Percentiles rank a stretch among this genome's conserved stretches.
Evolutionary conservation across 2,888 invertebrate genomes (phyloP).

Genomic region (Pammene aurita): DNA sequence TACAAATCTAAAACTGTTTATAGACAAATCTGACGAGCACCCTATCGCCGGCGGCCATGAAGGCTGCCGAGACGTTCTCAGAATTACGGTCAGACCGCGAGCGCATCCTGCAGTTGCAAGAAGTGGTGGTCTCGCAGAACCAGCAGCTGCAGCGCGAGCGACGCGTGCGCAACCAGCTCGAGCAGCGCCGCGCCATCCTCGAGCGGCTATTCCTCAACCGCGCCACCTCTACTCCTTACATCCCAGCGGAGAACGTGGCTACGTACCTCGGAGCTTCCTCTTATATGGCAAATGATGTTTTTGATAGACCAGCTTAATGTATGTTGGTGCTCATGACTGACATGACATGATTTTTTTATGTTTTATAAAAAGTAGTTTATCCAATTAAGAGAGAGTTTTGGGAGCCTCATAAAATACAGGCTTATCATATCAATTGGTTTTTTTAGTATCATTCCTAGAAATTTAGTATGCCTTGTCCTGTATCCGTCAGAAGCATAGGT

Average conservation of each 20-base stretch:
- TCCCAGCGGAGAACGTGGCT: neutral
- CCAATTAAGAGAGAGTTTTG: too few relatives aligned
- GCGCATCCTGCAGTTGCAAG: slow-evolving; percentile 70
- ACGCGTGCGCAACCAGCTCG: slow-evolving; percentile 70
- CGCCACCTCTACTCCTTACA: slow-evolving; percentile 45
- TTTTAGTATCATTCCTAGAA: too few relatives aligned
- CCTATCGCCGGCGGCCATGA: slow-evolving; percentile 64
- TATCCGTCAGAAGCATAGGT: too few relatives aligned
- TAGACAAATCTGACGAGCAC: slow-evolving; percentile 55
- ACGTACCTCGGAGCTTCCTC: neutral
- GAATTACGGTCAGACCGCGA: slow-evolving; percentile 70
- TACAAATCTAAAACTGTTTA: neutral
- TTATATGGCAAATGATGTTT: neutral
- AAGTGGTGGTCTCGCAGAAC: slow-evolving; percentile 69
- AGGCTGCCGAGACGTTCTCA: slow-evolving; percentile 71
- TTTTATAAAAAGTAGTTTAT: too few relatives aligned
- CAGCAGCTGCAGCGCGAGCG: slow-evolving; percentile 70
- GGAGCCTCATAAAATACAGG: too few relatives aligned
- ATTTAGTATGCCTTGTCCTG: too few relatives aligned
- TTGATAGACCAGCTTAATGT: neutral
- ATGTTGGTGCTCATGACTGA: too few relatives aligned
- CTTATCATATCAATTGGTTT: too few relatives aligned
- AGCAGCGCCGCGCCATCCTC: slow-evolving; percentile 65
- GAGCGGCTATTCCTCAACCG: slow-evolving; percentile 62
- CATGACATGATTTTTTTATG: too few relatives aligned